These are phyloP conservation scores for Dendrophyllia cribrosa DNA, from an alignment of 64 coral and sea anemone genomes.

Conservation along the genomic window DNA sequence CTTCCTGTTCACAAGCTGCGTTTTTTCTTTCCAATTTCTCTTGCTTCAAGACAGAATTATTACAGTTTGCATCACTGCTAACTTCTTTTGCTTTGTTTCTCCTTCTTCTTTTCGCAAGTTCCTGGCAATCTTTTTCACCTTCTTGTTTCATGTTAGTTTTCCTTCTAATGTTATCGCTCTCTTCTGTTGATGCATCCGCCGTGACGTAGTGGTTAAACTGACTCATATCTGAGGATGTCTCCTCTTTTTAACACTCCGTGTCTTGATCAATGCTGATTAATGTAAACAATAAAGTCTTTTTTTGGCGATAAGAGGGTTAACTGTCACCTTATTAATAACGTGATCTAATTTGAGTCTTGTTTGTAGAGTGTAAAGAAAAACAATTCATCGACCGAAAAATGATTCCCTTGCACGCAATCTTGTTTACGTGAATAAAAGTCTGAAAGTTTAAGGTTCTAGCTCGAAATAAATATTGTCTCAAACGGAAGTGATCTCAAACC, in stretches of 20 bases:
- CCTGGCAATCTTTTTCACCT: conserved; percentile 8
- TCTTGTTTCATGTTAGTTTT: background rate
- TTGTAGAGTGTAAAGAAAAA: conserved; percentile 27
- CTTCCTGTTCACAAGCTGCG: conserved; percentile 11
- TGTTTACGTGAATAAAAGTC: conserved; percentile 8
- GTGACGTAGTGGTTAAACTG: background rate
- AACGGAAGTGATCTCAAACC: conserved; percentile 16
- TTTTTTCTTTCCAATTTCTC: conserved; percentile 31
- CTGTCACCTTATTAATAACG: conserved; percentile 14
- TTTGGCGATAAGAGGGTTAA: conserved; percentile 30
- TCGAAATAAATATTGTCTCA: background rate
- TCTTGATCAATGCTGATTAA: background rate
- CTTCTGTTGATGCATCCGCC: background rate
- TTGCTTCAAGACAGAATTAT: conserved; percentile 7
- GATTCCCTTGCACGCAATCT: conserved; percentile 25
- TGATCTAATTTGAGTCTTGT: conserved; percentile 47
- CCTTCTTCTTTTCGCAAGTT: conserved; percentile 28
- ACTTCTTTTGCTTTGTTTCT: conserved; percentile 1
- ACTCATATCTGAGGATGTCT: background rate
- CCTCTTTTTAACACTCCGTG: conserved; percentile 2
- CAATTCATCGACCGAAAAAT: conserved; percentile 29
- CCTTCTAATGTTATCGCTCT: background rate
- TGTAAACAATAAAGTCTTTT: conserved; percentile 24
- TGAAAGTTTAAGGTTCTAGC: background rate
- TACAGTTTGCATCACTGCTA: background rate